Percentiles rank a stretch among this genome's conserved stretches.
Evolutionary conservation across 2,888 invertebrate genomes (phyloP).

Genomic region (Sinohyriopsis cumingii): DNA sequence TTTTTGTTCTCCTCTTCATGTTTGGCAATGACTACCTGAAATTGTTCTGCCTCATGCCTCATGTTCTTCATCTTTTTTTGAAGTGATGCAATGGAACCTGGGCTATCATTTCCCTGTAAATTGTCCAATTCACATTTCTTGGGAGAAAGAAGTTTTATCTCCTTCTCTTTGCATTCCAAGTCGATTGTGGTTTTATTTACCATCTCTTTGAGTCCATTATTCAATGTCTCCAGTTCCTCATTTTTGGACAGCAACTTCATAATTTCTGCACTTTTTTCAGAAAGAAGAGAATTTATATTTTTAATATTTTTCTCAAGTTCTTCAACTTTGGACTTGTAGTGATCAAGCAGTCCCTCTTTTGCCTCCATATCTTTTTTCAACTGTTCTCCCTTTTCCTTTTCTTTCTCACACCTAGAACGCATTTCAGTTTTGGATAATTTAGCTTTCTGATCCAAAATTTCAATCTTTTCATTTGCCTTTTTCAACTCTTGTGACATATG

Average conservation of each 20-base stretch:
- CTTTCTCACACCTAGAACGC: conserved; percentile 70
- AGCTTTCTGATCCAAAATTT: conserved; percentile 69
- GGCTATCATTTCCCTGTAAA: background rate
- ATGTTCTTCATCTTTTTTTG: conserved; percentile 4
- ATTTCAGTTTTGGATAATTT: conserved; percentile 73
- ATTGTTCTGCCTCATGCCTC: conserved; percentile 7
- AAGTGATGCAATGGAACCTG: conserved; percentile 4
- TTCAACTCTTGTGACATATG: conserved; percentile 23
- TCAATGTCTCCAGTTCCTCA: conserved; percentile 64
- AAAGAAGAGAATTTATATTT: conserved; percentile 14
- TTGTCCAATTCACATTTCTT: conserved; percentile 5
- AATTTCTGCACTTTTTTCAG: conserved; percentile 17
- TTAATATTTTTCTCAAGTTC: conserved; percentile 24
- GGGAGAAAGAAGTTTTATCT: conserved; percentile 26
- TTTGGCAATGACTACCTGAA: conserved; percentile 14
- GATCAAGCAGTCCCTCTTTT: too few species aligned
- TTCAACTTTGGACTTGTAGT: conserved; percentile 18
- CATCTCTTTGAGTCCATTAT: conserved; percentile 41
- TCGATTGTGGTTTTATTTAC: conserved; percentile 41
- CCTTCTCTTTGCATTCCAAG: conserved; percentile 32
- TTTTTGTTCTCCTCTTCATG: conserved; percentile 24
- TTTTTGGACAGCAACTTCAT: conserved; percentile 76
- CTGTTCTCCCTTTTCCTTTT: conserved; percentile 81
- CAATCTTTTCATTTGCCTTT: conserved; percentile 77
- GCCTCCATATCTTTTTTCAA: conserved; percentile 79